A percentile compares a stretch with the other conserved stretches of the same genome.
phyloP scores from a whole-genome alignment of 2,113 vertebrate genomes.

The Elachura formosa region DNA sequence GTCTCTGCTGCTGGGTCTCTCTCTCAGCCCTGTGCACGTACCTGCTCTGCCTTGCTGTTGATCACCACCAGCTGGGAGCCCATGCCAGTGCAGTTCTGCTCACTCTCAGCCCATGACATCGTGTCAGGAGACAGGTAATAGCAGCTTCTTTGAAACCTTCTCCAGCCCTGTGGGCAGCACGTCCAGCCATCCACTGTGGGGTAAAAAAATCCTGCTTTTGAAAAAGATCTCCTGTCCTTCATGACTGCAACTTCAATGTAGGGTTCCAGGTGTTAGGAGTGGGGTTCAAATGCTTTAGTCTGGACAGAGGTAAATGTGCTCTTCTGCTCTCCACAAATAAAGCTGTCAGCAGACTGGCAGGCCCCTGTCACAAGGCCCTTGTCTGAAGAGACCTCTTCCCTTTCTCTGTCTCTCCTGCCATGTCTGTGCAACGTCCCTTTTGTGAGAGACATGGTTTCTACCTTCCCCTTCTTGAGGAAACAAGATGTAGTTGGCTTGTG shows the following conservation, averaged over 20 bases:
- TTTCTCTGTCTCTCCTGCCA: background rate
- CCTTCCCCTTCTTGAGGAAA: background rate
- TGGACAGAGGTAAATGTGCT: background rate
- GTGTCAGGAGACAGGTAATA: slow-evolving; percentile 24
- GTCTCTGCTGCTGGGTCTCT: background rate
- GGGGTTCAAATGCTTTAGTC: background rate
- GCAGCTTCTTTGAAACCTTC: slow-evolving; percentile 42
- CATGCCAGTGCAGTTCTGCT: slow-evolving; percentile 56
- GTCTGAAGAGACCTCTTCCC: background rate
- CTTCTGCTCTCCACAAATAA: background rate
- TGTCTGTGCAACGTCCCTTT: background rate
- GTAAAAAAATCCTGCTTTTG: background rate
- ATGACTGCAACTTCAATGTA: background rate
- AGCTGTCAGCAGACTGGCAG: background rate
- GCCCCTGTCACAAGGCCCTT: background rate
- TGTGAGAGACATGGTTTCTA: background rate
- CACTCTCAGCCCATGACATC: background rate
- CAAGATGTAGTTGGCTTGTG: rapidly evolving
- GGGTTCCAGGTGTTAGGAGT: background rate
- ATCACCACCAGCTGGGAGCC: slow-evolving; percentile 61
- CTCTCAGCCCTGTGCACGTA: background rate
- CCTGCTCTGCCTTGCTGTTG: slow-evolving; percentile 60
- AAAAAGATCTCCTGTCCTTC: background rate
- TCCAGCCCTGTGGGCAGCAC: slow-evolving; percentile 4
- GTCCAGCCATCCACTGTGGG: background rate